Percentiles rank a stretch among this genome's conserved stretches.
These are phyloP conservation scores for Craterocephalus amniculus DNA, from an alignment of 2,797 vertebrate genomes.

Conservation along the genomic window DNA sequence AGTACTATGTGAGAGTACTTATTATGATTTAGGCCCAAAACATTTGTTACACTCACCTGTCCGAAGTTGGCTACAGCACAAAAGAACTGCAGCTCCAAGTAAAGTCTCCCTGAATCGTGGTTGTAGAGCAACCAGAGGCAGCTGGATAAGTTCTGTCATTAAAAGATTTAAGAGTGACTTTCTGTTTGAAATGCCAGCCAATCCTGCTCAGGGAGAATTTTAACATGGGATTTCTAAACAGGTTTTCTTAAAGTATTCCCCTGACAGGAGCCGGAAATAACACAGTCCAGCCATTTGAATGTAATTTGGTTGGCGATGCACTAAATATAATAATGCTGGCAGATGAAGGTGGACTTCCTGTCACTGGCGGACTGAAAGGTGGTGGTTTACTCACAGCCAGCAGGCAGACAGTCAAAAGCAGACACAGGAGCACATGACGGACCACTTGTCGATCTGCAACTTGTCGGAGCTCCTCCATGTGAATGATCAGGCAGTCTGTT, in stretches of 20 bases:
- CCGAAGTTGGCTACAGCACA: conserved; percentile 95
- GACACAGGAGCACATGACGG: conserved; percentile 80
- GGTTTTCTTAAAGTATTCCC: conserved; percentile 8
- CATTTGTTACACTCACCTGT: conserved; percentile 83
- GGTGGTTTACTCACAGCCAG: conserved; percentile 31
- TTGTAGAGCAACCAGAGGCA: conserved; percentile 95
- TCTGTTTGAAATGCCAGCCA: background rate
- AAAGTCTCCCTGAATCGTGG: conserved; percentile 88
- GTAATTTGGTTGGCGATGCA: conserved; percentile 30
- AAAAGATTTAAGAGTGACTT: conserved; percentile 9
- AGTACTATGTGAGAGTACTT: background rate
- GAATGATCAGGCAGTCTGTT: conserved; percentile 85
- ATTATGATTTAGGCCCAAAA: background rate
- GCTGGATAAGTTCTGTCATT: conserved; percentile 92
- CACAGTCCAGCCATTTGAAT: conserved; percentile 29
- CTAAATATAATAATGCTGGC: conserved; percentile 35
- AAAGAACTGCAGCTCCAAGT: conserved; percentile 96
- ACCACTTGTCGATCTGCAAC: conserved; percentile 86
- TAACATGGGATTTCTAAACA: background rate
- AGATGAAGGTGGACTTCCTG: conserved; percentile 33
- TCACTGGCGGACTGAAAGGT: conserved; percentile 21
- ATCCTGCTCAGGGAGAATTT: background rate
- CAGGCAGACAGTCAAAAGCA: conserved; percentile 38
- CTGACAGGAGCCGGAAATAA: conserved; percentile 29
- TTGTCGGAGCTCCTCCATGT: conserved; percentile 88